Evolutionary conservation across 2,888 invertebrate species (phyloP).

Genomic region (Drosophila ustulata): DNA sequence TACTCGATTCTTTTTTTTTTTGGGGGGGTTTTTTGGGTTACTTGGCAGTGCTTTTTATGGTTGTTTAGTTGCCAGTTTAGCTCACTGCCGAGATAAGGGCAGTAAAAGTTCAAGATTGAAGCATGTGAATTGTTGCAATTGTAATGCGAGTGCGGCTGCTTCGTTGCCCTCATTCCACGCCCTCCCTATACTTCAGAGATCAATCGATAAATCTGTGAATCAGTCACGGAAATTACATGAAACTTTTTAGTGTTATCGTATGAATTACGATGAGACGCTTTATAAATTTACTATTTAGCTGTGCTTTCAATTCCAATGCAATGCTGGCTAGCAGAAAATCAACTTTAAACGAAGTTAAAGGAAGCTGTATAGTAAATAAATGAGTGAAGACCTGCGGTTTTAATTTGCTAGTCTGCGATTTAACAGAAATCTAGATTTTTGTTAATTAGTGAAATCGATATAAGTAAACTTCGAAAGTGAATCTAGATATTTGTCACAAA

Average conservation of each 20-base stretch:
- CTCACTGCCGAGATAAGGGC: constrained; percentile 49
- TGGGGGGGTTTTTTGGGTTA: constrained; percentile 34
- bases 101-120: constrained; percentile 56
- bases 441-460: too few species aligned
- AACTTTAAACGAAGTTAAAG: not conserved
- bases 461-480: too few species aligned
- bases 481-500: too few species aligned
- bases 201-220: constrained; percentile 42
- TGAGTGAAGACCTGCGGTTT: too few species aligned
- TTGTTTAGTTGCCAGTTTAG: constrained; percentile 72
- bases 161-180: not conserved
- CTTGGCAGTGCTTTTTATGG: constrained; percentile 74
- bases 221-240: constrained; percentile 27
- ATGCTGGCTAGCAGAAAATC: not conserved
- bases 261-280: constrained; percentile 3
- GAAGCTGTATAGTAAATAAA: too few species aligned
- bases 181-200: constrained; percentile 19
- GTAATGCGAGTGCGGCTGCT: constrained; percentile 40
- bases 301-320: not conserved
- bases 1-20: constrained; percentile 12
- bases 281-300: constrained; percentile 1
- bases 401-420: too few species aligned
- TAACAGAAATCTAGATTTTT: too few species aligned
- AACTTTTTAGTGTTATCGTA: constrained; percentile 23
- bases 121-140: constrained; percentile 63